phyloP scores from a whole-genome alignment of 2,888 invertebrate genomes.

The Limenitis camilla region DNA sequence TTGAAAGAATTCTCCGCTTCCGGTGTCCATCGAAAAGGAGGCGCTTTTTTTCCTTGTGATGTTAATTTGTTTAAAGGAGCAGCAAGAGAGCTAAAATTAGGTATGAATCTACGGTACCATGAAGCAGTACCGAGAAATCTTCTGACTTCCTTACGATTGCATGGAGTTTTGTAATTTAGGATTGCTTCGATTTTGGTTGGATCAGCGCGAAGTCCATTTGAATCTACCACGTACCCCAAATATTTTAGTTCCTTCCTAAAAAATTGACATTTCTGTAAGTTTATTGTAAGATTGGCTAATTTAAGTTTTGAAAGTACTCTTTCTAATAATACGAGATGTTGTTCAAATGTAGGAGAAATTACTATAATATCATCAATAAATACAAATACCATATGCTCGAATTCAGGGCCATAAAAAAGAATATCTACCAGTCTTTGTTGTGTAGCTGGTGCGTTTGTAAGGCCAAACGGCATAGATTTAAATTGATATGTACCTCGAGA shows the following conservation, averaged over 20 bases:
- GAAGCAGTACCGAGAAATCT: not conserved
- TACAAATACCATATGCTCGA: slow-evolving; percentile 22
- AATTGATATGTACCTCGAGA: not conserved
- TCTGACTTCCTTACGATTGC: not conserved
- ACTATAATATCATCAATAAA: slow-evolving; percentile 28
- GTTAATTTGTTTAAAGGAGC: slow-evolving; percentile 28
- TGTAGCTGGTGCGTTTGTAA: no score
- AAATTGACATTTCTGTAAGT: slow-evolving; percentile 25
- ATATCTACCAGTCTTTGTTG: no score
- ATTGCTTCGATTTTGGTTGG: slow-evolving; percentile 24
- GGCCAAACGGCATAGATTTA: no score
- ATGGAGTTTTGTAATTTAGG: not conserved
- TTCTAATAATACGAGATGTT: slow-evolving; percentile 23
- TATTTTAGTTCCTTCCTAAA: slow-evolving; percentile 23
- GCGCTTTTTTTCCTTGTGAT: slow-evolving; percentile 19
- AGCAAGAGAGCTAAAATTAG: slow-evolving; percentile 8
- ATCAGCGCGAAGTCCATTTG: slow-evolving; percentile 26
- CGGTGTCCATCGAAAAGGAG: slow-evolving; percentile 23
- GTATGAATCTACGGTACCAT: no score
- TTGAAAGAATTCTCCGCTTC: not conserved
- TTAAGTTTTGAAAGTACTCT: slow-evolving; percentile 22
- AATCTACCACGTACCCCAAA: slow-evolving; percentile 30
- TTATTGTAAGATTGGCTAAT: slow-evolving; percentile 25
- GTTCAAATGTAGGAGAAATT: slow-evolving; percentile 21
- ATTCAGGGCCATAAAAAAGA: slow-evolving; percentile 16